These are phyloP conservation scores for Pristionchus exspectatus DNA, from an alignment of 2,888 invertebrate genomes.

Conservation along the genomic window DNA sequence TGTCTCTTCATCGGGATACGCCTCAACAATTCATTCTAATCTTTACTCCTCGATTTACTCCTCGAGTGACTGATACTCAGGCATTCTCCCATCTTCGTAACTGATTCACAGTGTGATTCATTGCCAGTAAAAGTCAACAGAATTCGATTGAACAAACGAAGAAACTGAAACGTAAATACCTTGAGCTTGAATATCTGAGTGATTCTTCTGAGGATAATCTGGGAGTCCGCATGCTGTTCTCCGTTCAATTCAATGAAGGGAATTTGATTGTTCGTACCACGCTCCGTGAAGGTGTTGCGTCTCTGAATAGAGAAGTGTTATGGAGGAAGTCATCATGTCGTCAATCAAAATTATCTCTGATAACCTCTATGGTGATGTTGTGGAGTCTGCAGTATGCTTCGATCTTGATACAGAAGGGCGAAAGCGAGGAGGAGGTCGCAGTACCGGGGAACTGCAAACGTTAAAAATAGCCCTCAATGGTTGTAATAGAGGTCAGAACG, in stretches of 20 bases:
- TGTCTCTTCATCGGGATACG: slow-evolving; percentile 8
- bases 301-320: slow-evolving; percentile 7
- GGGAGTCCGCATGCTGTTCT: slow-evolving; percentile 68
- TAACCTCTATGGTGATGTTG: slow-evolving; percentile 74
- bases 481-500: background rate
- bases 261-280: slow-evolving; percentile 63
- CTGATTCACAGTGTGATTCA: too few species aligned
- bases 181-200: slow-evolving; percentile 62
- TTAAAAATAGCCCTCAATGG: too few species aligned
- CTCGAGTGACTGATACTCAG: too few species aligned
- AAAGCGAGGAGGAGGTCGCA: slow-evolving; percentile 72
- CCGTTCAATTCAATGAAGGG: slow-evolving; percentile 71
- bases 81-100: too few species aligned
- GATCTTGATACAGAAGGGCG: slow-evolving; percentile 76
- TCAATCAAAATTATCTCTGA: background rate
- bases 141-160: too few species aligned
- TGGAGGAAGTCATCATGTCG: background rate
- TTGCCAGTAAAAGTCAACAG: too few species aligned
- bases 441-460: slow-evolving; percentile 69
- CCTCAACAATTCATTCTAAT: background rate
- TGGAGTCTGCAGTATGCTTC: slow-evolving; percentile 76
- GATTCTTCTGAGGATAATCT: slow-evolving; percentile 66
- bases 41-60: background rate
- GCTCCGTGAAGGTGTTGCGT: slow-evolving; percentile 57
- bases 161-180: slow-evolving; percentile 15